These are phyloP conservation scores for Plestiodon gilberti DNA, from an alignment of 2,113 vertebrate species.

Conservation along the genomic window DNA sequence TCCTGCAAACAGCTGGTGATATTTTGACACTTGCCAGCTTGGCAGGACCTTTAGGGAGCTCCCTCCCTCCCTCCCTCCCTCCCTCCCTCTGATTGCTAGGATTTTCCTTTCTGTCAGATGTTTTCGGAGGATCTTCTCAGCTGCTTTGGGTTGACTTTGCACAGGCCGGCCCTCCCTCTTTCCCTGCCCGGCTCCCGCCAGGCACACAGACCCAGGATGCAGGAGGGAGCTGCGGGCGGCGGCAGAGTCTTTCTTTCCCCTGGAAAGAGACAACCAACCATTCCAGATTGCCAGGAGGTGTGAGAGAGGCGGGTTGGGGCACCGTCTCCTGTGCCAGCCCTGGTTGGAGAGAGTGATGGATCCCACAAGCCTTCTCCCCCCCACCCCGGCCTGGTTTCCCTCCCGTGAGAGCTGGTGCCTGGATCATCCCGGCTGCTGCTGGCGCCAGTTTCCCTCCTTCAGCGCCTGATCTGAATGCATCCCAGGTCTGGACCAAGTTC, in stretches of 20 bases:
- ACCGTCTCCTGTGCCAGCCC: not conserved
- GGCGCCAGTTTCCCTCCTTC: no score
- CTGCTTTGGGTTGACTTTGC: accelerated
- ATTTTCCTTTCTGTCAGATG: not conserved
- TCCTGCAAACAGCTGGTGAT: slow-evolving; percentile 35
- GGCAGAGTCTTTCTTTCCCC: accelerated
- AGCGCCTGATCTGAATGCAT: not conserved
- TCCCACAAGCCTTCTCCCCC: not conserved
- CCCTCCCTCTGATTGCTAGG: not conserved
- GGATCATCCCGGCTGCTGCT: not conserved
- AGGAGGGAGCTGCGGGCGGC: no score
- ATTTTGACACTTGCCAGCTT: slow-evolving; percentile 29
- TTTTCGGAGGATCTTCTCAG: not conserved
- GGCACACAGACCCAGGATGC: not conserved
- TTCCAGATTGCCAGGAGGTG: no score
- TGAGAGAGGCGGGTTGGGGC: no score
- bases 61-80: not conserved
- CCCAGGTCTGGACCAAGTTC: not conserved
- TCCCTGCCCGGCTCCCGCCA: not conserved
- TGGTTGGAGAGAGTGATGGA: not conserved
- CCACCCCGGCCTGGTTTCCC: not conserved
- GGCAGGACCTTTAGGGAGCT: accelerated
- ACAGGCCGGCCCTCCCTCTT: not conserved
- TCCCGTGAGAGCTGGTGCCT: no score
- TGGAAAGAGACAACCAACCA: no score